A percentile compares a stretch with the other conserved stretches of the same genome.
These are phyloP conservation scores for Microcebus tavaratra DNA, from an alignment of 2,113 vertebrate species.

Conservation along the genomic window DNA sequence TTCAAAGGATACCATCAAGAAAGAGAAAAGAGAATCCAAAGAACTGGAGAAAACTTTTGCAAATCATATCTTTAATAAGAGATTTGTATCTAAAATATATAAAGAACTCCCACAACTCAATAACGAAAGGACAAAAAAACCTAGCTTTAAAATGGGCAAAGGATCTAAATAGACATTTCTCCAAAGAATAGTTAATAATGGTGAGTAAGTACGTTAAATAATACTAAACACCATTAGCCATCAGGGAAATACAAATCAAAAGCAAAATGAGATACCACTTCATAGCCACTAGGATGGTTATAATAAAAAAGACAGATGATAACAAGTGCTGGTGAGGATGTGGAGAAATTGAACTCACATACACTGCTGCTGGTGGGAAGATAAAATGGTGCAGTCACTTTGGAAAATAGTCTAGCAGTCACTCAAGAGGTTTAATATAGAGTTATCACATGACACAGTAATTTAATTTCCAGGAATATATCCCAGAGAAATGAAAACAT, in stretches of 20 bases:
- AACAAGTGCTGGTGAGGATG: background rate
- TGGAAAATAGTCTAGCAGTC: background rate
- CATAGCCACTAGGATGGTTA: background rate
- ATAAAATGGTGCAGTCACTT: background rate
- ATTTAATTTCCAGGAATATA: background rate
- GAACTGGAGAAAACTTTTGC: background rate
- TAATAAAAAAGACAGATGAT: background rate
- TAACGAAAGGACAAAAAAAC: background rate
- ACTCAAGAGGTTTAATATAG: background rate
- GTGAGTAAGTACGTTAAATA: background rate
- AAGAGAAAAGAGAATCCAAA: background rate
- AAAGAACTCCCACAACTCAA: background rate
- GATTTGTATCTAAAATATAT: background rate
- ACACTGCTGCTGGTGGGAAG: background rate
- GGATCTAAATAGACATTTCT: background rate
- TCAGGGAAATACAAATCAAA: slow-evolving; percentile 16
- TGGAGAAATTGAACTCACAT: background rate
- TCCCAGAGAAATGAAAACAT: background rate
- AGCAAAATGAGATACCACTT: background rate
- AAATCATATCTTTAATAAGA: background rate
- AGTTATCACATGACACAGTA: background rate
- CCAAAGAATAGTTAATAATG: background rate
- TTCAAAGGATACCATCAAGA: background rate
- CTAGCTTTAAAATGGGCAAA: background rate
- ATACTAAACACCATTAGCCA: background rate